Percentiles rank a stretch among this genome's conserved stretches.
phyloP scores from a whole-genome alignment of 2,888 invertebrate genomes.

The Halictus quadricinctus region DNA sequence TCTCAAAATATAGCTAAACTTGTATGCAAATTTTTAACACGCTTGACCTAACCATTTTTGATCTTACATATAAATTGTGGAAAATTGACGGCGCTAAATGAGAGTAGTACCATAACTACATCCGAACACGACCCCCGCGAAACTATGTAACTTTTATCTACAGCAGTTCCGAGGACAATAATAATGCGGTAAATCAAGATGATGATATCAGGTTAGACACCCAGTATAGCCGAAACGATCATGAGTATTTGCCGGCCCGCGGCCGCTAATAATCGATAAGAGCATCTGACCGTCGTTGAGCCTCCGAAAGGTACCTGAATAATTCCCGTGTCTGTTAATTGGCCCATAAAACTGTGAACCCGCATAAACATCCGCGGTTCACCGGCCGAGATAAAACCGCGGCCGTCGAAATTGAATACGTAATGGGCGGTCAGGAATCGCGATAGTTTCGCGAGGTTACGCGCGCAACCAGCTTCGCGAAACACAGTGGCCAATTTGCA shows the following conservation, averaged over 20 bases:
- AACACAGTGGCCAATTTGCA: neutral
- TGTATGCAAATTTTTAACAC: no score
- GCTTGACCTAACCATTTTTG: neutral
- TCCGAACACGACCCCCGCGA: neutral
- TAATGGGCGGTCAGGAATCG: neutral
- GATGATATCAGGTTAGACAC: neutral
- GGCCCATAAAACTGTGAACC: neutral
- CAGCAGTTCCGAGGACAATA: neutral
- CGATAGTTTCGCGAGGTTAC: neutral
- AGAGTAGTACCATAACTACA: neutral
- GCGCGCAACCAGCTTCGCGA: neutral
- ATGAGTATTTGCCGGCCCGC: neutral
- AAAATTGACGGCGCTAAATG: neutral
- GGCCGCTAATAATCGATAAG: neutral
- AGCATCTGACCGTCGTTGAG: neutral
- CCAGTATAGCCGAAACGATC: neutral
- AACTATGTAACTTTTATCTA: neutral
- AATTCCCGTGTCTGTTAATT: slow-evolving; percentile 3
- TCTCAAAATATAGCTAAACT: no score
- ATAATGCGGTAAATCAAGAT: neutral
- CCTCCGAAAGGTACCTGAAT: neutral
- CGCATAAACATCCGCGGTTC: neutral
- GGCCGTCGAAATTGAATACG: neutral
- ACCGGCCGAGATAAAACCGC: neutral
- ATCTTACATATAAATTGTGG: neutral